Percentiles rank a stretch among this genome's conserved stretches.
Evolutionary conservation across 2,113 vertebrate species (phyloP).

Genomic region (Ariopsis seemanni): DNA sequence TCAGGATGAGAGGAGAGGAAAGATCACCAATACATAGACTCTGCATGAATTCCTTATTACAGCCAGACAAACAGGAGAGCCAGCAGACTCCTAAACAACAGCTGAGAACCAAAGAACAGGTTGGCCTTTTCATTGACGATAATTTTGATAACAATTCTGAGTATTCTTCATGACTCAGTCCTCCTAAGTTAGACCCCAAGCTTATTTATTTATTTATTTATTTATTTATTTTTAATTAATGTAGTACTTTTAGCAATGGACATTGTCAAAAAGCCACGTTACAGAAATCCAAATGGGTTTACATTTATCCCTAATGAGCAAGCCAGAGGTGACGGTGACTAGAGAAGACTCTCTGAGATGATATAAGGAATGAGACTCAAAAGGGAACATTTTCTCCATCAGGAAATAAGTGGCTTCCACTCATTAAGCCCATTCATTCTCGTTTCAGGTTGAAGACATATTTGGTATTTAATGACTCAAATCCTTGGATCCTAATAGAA

Average conservation of each 20-base stretch:
- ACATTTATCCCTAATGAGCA: not conserved
- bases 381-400: not conserved
- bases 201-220: not conserved
- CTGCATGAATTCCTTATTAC: not conserved
- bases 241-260: not conserved
- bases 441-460: not conserved
- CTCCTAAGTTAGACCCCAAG: not conserved
- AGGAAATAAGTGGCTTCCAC: not conserved
- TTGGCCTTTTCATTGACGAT: not conserved
- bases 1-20: conserved; percentile 41
- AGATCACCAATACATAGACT: not conserved
- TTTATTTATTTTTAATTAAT: not conserved
- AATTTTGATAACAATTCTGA: not conserved
- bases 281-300: not conserved
- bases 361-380: not conserved
- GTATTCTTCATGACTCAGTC: not conserved
- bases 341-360: not conserved
- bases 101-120: not conserved
- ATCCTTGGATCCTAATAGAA: not conserved
- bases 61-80: not conserved
- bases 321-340: not conserved
- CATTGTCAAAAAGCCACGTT: not conserved
- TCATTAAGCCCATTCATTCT: not conserved
- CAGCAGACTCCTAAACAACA: not conserved
- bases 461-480: not conserved